phyloP scores from a whole-genome alignment of 2,113 vertebrate genomes.

The Rynchops niger region DNA sequence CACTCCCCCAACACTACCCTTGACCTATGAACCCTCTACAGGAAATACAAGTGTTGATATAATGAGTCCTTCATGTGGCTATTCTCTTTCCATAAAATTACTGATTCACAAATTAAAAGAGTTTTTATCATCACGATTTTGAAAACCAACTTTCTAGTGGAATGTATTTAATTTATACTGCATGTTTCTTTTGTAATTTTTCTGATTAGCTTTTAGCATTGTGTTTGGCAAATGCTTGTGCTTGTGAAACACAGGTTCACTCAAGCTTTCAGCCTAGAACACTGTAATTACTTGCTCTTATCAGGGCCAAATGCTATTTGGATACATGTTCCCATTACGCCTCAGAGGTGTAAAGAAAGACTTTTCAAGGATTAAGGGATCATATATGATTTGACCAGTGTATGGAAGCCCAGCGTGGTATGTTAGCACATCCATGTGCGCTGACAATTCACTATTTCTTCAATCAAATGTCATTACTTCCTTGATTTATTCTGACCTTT shows the following conservation, averaged over 20 bases:
- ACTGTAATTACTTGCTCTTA: not conserved
- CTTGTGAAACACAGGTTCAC: not conserved
- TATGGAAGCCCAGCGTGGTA: not conserved
- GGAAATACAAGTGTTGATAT: not conserved
- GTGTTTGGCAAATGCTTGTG: not conserved
- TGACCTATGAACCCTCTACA: not conserved
- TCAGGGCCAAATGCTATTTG: not conserved
- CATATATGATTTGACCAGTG: not conserved
- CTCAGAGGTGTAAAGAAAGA: not conserved
- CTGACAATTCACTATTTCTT: not conserved
- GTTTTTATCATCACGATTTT: not conserved
- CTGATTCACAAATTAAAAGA: not conserved
- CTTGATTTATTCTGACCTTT: not conserved
- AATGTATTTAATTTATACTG: not conserved
- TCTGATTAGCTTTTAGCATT: not conserved
- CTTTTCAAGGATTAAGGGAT: not conserved
- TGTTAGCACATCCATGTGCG: not conserved
- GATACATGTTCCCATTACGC: not conserved
- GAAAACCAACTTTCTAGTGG: not conserved
- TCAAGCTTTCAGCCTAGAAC: not conserved
- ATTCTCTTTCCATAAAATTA: not conserved
- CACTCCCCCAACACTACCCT: not conserved
- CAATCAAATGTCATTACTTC: not conserved
- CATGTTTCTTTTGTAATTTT: not conserved
- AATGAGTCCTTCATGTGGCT: not conserved